These are phyloP conservation scores for Cremastinae sp. DNA, from an alignment of 2,888 invertebrate species.

Conservation along the genomic window DNA sequence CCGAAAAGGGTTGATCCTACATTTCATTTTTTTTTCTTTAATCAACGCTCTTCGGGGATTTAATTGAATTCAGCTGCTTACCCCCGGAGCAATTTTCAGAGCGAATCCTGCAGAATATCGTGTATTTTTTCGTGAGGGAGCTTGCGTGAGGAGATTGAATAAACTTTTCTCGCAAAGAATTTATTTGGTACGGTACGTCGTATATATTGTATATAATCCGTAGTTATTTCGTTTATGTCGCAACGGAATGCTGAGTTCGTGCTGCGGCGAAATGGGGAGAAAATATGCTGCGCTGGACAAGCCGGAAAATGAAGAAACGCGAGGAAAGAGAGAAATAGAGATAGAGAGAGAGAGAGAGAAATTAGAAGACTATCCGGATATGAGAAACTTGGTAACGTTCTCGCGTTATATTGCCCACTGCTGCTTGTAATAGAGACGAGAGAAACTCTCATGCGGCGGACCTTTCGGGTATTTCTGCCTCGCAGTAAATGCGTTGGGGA, in stretches of 20 bases:
- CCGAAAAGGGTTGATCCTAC: constrained; percentile 46
- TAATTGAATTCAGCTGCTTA: constrained; percentile 47
- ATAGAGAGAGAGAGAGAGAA: constrained; percentile 45
- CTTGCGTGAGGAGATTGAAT: constrained; percentile 40
- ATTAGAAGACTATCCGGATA: constrained; percentile 46
- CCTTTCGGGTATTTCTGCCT: constrained; percentile 41
- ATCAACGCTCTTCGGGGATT: constrained; percentile 41
- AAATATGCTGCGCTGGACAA: constrained; percentile 30
- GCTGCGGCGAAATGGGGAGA: constrained; percentile 31
- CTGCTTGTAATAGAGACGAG: constrained; percentile 27
- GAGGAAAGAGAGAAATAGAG: constrained; percentile 17
- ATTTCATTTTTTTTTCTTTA: constrained; percentile 44
- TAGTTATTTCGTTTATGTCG: constrained; percentile 19
- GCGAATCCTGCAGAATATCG: constrained; percentile 7
- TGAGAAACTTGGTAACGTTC: constrained; percentile 49
- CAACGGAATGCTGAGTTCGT: constrained; percentile 33
- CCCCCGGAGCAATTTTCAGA: background rate
- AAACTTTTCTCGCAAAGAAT: constrained; percentile 30
- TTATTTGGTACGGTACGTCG: constrained; percentile 4
- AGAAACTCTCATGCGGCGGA: constrained; percentile 40
- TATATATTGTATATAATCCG: background rate
- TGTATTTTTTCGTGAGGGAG: background rate
- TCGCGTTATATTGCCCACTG: constrained; percentile 58
- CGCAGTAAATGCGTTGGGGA: constrained; percentile 49
- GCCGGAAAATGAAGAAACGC: constrained; percentile 24